Conservation (phyloP, 2,113 vertebrate genomes). For the Xiphophorus maculatus region DNA sequence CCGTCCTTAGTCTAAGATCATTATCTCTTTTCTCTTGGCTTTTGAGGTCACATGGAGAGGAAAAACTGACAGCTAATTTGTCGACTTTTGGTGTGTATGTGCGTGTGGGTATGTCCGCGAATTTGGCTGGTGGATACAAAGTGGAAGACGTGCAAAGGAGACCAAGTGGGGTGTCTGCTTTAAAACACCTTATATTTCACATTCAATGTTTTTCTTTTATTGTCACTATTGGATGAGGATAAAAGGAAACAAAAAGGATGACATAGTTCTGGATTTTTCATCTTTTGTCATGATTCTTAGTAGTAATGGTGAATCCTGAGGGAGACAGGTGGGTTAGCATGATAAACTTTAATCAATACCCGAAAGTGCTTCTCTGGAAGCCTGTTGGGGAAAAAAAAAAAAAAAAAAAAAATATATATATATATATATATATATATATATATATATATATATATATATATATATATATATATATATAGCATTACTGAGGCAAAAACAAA, state of each 20-base stretch:
- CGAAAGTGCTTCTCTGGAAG: background rate
- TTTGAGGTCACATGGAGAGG: conserved; percentile 63
- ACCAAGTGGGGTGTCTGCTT: background rate
- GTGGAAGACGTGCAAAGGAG: conserved; percentile 16
- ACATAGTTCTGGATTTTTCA: background rate
- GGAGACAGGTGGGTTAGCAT: background rate
- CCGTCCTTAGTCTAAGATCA: conserved; percentile 68
- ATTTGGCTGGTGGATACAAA: conserved; percentile 37
- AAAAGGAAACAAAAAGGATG: background rate
- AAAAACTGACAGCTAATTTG: conserved; percentile 67
- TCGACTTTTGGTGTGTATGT: conserved; percentile 39
- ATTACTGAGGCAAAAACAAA: background rate
- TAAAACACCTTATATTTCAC: background rate
- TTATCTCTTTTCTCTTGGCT: conserved; percentile 65
- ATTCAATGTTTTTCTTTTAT: background rate
- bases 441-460: background rate
- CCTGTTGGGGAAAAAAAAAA: background rate
- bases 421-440: conserved; percentile 2
- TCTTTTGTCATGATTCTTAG: background rate
- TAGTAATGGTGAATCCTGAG: background rate
- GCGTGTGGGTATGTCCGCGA: conserved; percentile 12
- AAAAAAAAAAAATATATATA: background rate
- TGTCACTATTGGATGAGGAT: background rate
- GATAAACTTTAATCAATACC: background rate
- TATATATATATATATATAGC: conserved; percentile 1